Evolutionary conservation across 2,113 vertebrate genomes (phyloP), one percentile per base, ranked within the genome.

Genomic region (Leiothrix lutea): DNA sequence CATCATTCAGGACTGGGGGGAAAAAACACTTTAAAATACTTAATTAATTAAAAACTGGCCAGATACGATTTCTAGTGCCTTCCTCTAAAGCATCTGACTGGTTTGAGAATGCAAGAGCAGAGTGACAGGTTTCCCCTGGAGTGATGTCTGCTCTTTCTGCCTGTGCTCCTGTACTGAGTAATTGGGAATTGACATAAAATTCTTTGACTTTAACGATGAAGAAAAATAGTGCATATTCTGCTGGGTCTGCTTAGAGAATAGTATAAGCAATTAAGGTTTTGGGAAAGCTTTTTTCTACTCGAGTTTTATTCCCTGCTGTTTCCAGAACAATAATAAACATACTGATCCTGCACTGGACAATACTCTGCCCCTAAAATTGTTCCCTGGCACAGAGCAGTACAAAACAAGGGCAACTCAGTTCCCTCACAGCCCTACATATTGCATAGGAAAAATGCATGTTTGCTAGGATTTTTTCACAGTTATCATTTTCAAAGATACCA

Each of bases 81-180:
- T 58, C 24, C 15, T 90, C 33, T 67, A 23, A 93, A 88, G 64
- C 26, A 38, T 36, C 56, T 64, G 28, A 15, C 36, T 88, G 82
- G 67, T 83, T 62, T 14, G 6, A 78, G 64, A 74, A 62, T 18
- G 28, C 13, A 73, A 33, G 56, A 86, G 38, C 60, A 88, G 64
- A 94, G 60, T 91, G 91, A 94, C 92, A 95, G 60, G 26, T 96
- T 94, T 94, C 44, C 88, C 92, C 92, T 77, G 82, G 69, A 93
- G 95, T 88, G 62, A 71, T 90, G 88, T 95, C 92, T 95, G 95
- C 82, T 94, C 79, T 97, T 95, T 96, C 77, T 88, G 62, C 58
- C 58, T 61, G 15, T 85, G n/a, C 35, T 93, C 19, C 82, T 80
- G 33, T 84, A 50, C 78, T 40, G 29, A 7, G 5, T 91, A 92